These are phyloP conservation scores for Drosophila barbarae DNA, from an alignment of 2,888 invertebrate genomes.

Conservation along the genomic window DNA sequence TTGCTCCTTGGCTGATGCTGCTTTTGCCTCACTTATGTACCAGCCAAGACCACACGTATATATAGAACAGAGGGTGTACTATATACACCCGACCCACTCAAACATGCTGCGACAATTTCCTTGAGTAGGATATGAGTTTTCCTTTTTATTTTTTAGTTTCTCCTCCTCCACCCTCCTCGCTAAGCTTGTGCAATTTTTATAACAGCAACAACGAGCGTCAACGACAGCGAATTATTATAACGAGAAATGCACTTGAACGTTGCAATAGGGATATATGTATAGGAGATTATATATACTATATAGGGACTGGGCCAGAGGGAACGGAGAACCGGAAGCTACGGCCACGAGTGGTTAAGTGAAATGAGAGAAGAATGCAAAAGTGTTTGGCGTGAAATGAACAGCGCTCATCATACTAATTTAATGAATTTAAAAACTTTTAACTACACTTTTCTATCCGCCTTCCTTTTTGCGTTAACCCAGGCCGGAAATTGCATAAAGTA, in stretches of 20 bases:
- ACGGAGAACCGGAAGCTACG: conserved; percentile 15
- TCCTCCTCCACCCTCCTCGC: neutral
- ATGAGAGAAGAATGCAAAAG: conserved; percentile 19
- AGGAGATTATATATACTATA: neutral
- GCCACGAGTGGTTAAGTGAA: conserved; percentile 23
- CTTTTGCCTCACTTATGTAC: conserved; percentile 6
- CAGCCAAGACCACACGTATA: conserved; percentile 7
- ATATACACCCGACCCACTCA: conserved; percentile 38
- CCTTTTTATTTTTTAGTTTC: conserved; percentile 45
- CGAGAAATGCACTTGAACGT: conserved; percentile 64
- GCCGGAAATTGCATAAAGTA: neutral
- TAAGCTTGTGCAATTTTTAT: conserved; percentile 50
- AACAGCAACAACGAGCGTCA: conserved; percentile 41
- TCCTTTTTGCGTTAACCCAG: conserved; percentile 3
- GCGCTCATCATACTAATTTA: conserved; percentile 63
- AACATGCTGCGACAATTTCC: conserved; percentile 63
- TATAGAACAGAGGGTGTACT: neutral
- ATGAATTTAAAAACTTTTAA: conserved; percentile 65
- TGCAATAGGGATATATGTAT: conserved; percentile 31
- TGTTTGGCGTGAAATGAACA: conserved; percentile 45
- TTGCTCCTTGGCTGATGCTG: conserved; percentile 25
- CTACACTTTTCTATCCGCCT: neutral
- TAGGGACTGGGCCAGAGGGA: neutral
- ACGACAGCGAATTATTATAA: conserved; percentile 53
- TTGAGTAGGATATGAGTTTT: conserved; percentile 64